Percentiles rank a stretch among this genome's conserved stretches.
These are phyloP conservation scores for Pristionchus maxplancki DNA, from an alignment of 2,888 invertebrate genomes.

Conservation along the genomic window DNA sequence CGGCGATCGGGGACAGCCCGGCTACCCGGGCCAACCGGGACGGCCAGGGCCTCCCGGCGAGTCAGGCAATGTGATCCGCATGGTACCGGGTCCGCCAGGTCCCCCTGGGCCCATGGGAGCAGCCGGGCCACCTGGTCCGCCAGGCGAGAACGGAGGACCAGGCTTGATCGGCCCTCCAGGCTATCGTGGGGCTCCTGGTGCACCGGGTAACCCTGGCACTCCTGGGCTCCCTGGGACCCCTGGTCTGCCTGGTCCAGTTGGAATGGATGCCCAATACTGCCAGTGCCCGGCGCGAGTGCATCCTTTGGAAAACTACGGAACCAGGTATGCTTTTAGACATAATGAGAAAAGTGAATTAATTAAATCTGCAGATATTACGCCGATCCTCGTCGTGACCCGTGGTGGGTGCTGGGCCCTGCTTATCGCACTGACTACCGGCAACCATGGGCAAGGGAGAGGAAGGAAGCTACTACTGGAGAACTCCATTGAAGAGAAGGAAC, in stretches of 20 bases:
- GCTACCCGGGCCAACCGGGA: conserved; percentile 49
- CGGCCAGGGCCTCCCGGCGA: conserved; percentile 4
- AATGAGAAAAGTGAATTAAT: neutral
- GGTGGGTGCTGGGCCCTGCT: conserved; percentile 33
- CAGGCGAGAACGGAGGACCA: conserved; percentile 42
- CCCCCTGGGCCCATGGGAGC: conserved; percentile 49
- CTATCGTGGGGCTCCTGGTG: conserved; percentile 22
- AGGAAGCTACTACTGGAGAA: neutral
- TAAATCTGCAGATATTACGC: neutral
- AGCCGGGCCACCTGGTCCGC: conserved; percentile 42
- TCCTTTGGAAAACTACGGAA: conserved; percentile 50
- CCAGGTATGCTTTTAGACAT: neutral
- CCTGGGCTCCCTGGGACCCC: conserved; percentile 45
- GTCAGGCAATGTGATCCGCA: neutral
- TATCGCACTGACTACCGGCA: neutral
- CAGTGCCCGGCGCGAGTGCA: conserved; percentile 42
- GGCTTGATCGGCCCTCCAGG: conserved; percentile 52
- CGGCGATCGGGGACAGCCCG: conserved; percentile 57
- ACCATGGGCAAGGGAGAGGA: conserved; percentile 10
- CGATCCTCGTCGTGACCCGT: conserved; percentile 15
- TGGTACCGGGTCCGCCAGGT: conserved; percentile 51
- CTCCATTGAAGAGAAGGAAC: neutral
- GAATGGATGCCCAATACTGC: conserved; percentile 52
- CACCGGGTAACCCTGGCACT: conserved; percentile 52
- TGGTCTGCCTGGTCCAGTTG: conserved; percentile 49